phyloP scores from a whole-genome alignment of 30 jellyfish, hydroid and myxozoan species.

The Aurelia aurita region DNA sequence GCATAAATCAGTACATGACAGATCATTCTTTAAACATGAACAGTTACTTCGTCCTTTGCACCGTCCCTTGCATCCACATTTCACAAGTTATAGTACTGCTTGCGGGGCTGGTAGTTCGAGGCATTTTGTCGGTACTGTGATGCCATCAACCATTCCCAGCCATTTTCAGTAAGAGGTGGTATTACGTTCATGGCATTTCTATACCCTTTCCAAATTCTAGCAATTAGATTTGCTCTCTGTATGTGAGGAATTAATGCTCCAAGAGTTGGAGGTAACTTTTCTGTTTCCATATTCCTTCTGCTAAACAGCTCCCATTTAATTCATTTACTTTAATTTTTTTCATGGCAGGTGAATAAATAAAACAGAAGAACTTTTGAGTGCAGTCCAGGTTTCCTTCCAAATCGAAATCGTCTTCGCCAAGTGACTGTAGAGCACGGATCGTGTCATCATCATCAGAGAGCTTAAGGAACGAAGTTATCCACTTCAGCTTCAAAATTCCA shows the following conservation, averaged over 20 bases:
- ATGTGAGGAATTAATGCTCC: constrained; percentile 22
- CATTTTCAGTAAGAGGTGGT: constrained; percentile 27
- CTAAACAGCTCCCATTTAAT: constrained; percentile 63
- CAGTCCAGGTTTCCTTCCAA: no score
- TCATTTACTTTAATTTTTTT: no score
- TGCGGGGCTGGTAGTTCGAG: constrained; percentile 58
- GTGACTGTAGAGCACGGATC: constrained; percentile 32
- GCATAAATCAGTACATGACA: no score
- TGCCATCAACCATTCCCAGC: constrained; percentile 26
- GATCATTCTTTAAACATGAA: no score
- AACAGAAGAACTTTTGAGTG: no score
- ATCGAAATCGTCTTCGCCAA: constrained; percentile 25
- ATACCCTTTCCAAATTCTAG: constrained; percentile 23
- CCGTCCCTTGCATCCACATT: constrained; percentile 55
- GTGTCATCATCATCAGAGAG: neutral
- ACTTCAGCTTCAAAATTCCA: constrained; percentile 39
- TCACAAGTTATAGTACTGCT: constrained; percentile 38
- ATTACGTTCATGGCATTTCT: constrained; percentile 7
- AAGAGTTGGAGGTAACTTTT: constrained; percentile 21
- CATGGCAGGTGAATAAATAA: no score
- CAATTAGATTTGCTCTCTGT: constrained; percentile 33
- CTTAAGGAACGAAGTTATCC: constrained; percentile 39
- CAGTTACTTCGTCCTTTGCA: no score
- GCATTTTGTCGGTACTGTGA: constrained; percentile 16
- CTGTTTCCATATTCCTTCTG: constrained; percentile 33